These are phyloP conservation scores for Macaca nemestrina DNA, from an alignment of 2,113 vertebrate species.

Conservation along the genomic window DNA sequence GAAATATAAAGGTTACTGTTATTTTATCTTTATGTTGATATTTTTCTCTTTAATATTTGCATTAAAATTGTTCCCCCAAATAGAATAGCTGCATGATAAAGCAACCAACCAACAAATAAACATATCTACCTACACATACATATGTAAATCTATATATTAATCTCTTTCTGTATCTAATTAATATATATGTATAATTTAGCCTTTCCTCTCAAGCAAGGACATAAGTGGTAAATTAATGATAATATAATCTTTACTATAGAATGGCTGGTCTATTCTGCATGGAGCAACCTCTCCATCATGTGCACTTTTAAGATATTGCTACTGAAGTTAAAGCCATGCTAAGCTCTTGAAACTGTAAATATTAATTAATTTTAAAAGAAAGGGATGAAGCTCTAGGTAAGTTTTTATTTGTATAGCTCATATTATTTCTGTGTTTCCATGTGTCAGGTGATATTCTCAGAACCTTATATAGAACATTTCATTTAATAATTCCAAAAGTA, in stretches of 20 bases:
- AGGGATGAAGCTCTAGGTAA: background rate
- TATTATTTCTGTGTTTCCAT: background rate
- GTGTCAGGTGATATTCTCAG: background rate
- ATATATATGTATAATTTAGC: background rate
- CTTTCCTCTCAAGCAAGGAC: background rate
- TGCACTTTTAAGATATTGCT: conserved; percentile 44
- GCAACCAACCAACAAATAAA: background rate
- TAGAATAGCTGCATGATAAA: background rate
- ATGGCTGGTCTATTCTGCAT: background rate
- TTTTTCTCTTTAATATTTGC: background rate
- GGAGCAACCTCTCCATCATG: conserved; percentile 45
- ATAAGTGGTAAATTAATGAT: background rate
- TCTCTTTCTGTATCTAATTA: background rate
- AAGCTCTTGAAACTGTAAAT: background rate
- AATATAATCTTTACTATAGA: background rate
- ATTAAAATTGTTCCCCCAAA: background rate
- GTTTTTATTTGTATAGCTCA: background rate
- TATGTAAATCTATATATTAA: no score
- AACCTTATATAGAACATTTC: background rate
- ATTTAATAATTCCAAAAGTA: background rate
- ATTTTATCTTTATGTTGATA: background rate
- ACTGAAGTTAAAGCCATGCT: background rate
- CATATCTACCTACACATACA: background rate
- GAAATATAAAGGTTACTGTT: background rate
- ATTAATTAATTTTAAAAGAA: conserved; percentile 2